phyloP scores from a whole-genome alignment of 2,797 vertebrate genomes.

The Bradypodion ventrale region DNA sequence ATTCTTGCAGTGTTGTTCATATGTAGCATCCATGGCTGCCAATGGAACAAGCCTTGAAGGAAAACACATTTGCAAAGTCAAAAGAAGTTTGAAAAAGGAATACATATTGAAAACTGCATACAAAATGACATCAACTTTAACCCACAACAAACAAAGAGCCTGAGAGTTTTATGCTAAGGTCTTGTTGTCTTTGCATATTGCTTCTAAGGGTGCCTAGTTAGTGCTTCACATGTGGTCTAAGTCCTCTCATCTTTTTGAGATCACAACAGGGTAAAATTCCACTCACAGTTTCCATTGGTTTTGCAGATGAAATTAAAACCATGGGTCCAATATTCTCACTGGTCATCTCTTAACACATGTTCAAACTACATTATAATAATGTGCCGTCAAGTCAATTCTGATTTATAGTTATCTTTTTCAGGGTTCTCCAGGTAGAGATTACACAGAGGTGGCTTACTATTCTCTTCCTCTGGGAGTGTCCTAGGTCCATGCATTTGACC shows the following conservation, averaged over 20 bases:
- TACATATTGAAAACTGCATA: slow-evolving; percentile 48
- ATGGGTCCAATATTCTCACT: slow-evolving; percentile 57
- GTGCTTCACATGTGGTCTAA: slow-evolving; percentile 40
- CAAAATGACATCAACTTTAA: slow-evolving; percentile 51
- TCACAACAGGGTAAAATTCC: slow-evolving; percentile 55
- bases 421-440: too few species aligned
- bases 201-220: slow-evolving; percentile 34
- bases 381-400: too few species aligned
- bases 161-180: slow-evolving; percentile 26
- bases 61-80: slow-evolving; percentile 66
- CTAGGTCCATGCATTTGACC: too few species aligned
- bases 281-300: slow-evolving; percentile 49
- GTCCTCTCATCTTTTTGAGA: slow-evolving; percentile 32
- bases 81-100: slow-evolving; percentile 48
- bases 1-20: slow-evolving; percentile 64
- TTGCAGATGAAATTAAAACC: slow-evolving; percentile 56
- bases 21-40: slow-evolving; percentile 62
- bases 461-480: too few species aligned
- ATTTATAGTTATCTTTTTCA: too few species aligned
- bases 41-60: slow-evolving; percentile 67
- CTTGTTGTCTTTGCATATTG: not conserved
- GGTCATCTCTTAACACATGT: slow-evolving; percentile 24
- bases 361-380: slow-evolving; percentile 26
- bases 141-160: slow-evolving; percentile 53
- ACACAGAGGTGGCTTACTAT: too few species aligned